Conservation (phyloP, 2,888 invertebrate genomes). For the Tanaodytes sp. region DNA sequence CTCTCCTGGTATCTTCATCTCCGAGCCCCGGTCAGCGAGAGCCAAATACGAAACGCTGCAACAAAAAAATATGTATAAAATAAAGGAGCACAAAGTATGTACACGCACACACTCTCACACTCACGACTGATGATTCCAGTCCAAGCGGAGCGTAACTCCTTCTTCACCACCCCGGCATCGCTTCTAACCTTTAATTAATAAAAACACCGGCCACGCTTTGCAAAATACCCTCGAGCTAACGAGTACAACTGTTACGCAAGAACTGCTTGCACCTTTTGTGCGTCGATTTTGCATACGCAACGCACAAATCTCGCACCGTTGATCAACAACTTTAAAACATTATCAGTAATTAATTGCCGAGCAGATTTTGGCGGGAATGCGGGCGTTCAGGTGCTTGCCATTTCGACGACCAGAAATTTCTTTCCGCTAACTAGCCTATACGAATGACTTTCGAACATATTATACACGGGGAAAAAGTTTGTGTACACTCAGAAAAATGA, state of each 20-base stretch:
- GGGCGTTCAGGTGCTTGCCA: too few species aligned
- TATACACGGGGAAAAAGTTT: too few species aligned
- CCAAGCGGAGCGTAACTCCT: conserved; percentile 31
- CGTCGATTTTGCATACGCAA: conserved; percentile 18
- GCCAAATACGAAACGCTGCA: conserved; percentile 43
- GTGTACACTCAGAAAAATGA: too few species aligned
- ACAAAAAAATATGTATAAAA: conserved; percentile 29
- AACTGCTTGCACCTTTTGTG: conserved; percentile 24
- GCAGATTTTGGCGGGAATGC: too few species aligned
- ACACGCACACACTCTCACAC: too few species aligned
- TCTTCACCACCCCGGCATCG: conserved; percentile 49
- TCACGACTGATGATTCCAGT: conserved; percentile 37
- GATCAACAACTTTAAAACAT: background rate
- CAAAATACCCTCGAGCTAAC: conserved; percentile 54
- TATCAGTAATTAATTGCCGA: background rate
- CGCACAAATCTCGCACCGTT: conserved; percentile 1
- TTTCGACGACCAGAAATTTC: too few species aligned
- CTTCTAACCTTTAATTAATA: conserved; percentile 68
- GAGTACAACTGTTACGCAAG: conserved; percentile 57
- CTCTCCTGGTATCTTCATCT: conserved; percentile 69
- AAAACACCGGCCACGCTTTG: conserved; percentile 61
- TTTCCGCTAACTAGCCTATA: too few species aligned
- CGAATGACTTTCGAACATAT: too few species aligned
- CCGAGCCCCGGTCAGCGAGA: conserved; percentile 53
- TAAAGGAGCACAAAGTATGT: conserved; percentile 22